Conservation (phyloP, 1,140 invertebrate species). For the Idris sp. region DNA sequence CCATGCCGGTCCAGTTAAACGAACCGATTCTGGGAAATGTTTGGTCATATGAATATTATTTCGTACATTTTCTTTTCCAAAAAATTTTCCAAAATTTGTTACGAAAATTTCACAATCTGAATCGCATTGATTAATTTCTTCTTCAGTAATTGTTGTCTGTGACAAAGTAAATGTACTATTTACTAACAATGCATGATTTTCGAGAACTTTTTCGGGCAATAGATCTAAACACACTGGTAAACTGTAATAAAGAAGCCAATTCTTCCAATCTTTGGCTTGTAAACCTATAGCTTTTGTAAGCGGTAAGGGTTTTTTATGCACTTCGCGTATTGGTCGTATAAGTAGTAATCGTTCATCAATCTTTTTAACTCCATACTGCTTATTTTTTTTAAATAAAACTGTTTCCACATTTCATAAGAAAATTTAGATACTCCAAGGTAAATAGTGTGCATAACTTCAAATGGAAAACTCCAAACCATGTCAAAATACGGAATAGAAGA, state of each 20-base stretch:
- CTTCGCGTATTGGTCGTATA: conserved; percentile 10
- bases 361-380: background rate
- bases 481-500: background rate
- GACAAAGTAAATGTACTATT: conserved; percentile 17
- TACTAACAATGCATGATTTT: conserved; percentile 26
- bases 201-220: conserved; percentile 23
- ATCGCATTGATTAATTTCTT: conserved; percentile 31
- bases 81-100: no score
- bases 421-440: background rate
- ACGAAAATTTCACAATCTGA: conserved; percentile 8
- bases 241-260: conserved; percentile 1
- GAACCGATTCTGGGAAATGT: background rate
- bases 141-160: conserved; percentile 14
- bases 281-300: background rate
- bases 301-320: conserved; percentile 13
- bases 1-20: background rate
- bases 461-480: background rate
- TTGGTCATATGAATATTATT: background rate
- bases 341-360: background rate
- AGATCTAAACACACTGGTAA: conserved; percentile 9
- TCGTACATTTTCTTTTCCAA: background rate
- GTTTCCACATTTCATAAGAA: background rate
- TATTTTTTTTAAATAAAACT: background rate
- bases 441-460: background rate
- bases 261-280: conserved; percentile 20